Base-by-base conservation (phyloP, 2,888 invertebrate genomes). In the Aspidiotus rigidus region DNA sequence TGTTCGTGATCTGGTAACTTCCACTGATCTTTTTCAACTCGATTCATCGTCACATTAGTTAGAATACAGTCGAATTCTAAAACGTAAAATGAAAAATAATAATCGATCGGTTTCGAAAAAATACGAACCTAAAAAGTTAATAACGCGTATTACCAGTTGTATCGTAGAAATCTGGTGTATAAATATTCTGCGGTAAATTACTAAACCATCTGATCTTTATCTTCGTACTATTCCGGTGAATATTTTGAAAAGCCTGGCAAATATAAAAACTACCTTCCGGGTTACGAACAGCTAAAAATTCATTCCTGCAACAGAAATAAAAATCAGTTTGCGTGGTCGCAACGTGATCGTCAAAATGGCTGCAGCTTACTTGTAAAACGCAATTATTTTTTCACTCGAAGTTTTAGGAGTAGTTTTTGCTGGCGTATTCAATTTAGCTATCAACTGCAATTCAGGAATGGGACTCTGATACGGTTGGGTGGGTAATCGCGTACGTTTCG, bases 191-290 rank as follows among this genome's bases (percentile, higher is more conserved):
- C 74, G 88, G 87, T 64, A 75, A 75, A 77, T 90, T 88, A 0
- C 90, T 89, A 64, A 93, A 80, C 94, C 94, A 94, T 76, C 92
- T 87, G 75, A 94, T 93, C 76, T 88, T 88, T 77, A 93, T 92
- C 77, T 87, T 87, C 71, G 87, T 84, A 44, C 91, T 90, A 62
- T 86, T 86, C 76, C 89, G 89, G 79, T 90, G 92, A 71, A 94
- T 89, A 78, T 94, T 93, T 80, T 93, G 93, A 80, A 89, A 85
- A 0, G 92, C 85, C 78, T 93, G 92, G 78, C 94, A 94, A 71
- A 94, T 84, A 78, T 88, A 91, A 80, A 90, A 90, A 72, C 88
- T 85, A 73, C 92, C 92, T 77, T 92, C 92, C 0, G 89, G 88
- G 77, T 93, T 94, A 74, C 94, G 85, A 0, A 94, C 92, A 2